A percentile compares a stretch with the other conserved stretches of the same genome.
Evolutionary conservation across 2,888 invertebrate genomes (phyloP).

Genomic region (Pyrrhosoma nymphula): DNA sequence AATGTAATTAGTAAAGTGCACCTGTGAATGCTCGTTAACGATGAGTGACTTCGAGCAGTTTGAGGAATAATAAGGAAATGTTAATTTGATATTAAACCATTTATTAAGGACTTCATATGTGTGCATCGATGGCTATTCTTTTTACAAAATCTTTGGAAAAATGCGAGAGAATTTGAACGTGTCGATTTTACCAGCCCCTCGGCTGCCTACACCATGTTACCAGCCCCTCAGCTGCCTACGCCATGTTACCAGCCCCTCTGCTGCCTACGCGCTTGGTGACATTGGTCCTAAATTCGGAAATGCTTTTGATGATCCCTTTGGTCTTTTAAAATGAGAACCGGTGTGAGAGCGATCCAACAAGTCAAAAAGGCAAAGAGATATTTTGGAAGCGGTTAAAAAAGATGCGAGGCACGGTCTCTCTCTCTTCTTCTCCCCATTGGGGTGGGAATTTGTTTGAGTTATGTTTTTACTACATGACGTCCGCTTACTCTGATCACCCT

Average conservation of each 20-base stretch:
- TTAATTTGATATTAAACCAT: too few species aligned
- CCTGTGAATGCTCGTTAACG: too few species aligned
- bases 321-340: not conserved
- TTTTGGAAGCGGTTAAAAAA: not conserved
- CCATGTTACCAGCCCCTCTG: not conserved
- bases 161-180: too few species aligned
- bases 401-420: not conserved
- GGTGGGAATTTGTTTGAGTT: not conserved
- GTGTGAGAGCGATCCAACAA: not conserved
- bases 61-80: too few species aligned
- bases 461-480: not conserved
- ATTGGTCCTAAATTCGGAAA: not conserved
- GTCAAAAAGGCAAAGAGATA: not conserved
- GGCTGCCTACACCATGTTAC: not conserved
- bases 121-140: too few species aligned
- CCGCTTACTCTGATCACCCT: not conserved
- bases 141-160: too few species aligned
- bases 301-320: not conserved
- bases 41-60: too few species aligned
- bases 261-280: not conserved
- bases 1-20: too few species aligned
- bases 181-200: too few species aligned
- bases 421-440: not conserved
- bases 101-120: too few species aligned
- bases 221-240: not conserved